Evolutionary conservation across 2,797 vertebrate species (phyloP).

Genomic region (Furcifer pardalis): DNA sequence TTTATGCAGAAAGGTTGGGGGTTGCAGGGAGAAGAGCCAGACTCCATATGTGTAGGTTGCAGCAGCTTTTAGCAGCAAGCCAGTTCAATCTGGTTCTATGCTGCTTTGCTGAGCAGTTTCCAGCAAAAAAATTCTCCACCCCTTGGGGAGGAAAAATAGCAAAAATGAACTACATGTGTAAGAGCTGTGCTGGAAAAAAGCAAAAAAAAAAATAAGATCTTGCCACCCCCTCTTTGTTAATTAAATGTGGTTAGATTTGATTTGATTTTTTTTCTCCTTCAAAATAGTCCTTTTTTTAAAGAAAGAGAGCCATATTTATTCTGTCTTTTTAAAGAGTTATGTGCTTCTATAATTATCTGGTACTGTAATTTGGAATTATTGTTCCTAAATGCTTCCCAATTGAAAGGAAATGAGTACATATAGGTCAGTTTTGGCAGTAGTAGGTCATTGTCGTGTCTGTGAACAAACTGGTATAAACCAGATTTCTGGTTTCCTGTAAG

Average conservation of each 20-base stretch:
- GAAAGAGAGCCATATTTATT: background rate
- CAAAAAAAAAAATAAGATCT: background rate
- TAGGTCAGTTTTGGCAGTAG: background rate
- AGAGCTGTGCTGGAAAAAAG: background rate
- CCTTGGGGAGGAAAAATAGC: background rate
- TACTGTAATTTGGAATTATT: background rate
- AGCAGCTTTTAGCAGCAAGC: slow-evolving; percentile 10
- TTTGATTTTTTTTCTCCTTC: background rate
- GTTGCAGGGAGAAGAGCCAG: background rate
- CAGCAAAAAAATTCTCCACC: slow-evolving; percentile 7
- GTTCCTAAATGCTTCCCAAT: background rate
- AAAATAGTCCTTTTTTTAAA: background rate
- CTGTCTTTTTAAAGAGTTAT: background rate
- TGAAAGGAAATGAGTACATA: background rate
- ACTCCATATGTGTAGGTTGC: background rate
- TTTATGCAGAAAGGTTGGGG: background rate
- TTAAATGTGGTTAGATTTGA: too few relatives aligned
- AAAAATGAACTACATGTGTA: too few relatives aligned
- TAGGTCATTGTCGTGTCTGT: background rate
- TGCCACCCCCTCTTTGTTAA: background rate
- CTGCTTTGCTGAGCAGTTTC: slow-evolving; percentile 5
- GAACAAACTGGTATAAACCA: background rate
- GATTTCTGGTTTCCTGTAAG: background rate
- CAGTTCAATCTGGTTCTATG: slow-evolving; percentile 54
- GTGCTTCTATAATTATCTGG: background rate